A percentile compares a stretch with the other conserved stretches of the same genome.
phyloP scores from a whole-genome alignment of 2,113 vertebrate species.

The Alligator sinensis region DNA sequence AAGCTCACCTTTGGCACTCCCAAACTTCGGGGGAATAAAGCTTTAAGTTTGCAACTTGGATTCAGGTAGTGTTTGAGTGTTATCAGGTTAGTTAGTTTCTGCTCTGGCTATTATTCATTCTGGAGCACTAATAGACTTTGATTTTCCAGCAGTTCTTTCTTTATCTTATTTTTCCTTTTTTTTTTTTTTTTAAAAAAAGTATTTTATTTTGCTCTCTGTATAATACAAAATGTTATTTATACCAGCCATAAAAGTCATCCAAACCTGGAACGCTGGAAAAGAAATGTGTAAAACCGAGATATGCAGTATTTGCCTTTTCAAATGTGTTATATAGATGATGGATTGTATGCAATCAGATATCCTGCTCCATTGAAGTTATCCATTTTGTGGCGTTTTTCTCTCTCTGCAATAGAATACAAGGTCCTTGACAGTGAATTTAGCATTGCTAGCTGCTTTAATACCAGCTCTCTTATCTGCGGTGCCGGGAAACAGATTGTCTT shows the following conservation, averaged over 20 bases:
- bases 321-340: rapidly evolving
- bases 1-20: background rate
- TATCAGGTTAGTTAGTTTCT: background rate
- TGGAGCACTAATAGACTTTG: rapidly evolving
- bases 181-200: too few species aligned
- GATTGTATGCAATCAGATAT: background rate
- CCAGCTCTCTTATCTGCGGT: background rate
- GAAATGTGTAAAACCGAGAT: background rate
- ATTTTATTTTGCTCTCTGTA: too few species aligned
- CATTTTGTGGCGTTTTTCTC: background rate
- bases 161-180: too few species aligned
- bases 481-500: rapidly evolving
- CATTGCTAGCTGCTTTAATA: too few species aligned
- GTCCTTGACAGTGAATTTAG: background rate
- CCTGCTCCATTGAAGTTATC: rapidly evolving
- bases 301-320: background rate
- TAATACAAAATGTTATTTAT: background rate
- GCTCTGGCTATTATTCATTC: background rate
- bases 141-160: background rate
- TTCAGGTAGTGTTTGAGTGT: background rate
- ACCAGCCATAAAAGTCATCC: background rate
- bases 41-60: background rate
- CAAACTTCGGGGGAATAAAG: background rate
- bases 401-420: rapidly evolving
- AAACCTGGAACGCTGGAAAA: background rate